Evolutionary conservation across 2,888 invertebrate species (phyloP).

Genomic region (Aleiodes alternator): DNA sequence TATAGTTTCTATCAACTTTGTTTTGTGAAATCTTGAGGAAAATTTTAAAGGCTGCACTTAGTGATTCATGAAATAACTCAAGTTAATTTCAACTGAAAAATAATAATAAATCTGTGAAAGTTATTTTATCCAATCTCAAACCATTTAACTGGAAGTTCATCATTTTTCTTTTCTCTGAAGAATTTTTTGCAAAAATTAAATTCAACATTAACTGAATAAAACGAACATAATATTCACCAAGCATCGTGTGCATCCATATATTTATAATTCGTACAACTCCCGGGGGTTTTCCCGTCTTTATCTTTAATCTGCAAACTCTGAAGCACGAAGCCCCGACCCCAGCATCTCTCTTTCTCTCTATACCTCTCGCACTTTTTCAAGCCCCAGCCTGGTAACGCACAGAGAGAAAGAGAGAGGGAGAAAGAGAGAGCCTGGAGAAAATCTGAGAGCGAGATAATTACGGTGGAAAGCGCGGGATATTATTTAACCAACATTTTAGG

Average conservation of each 20-base stretch:
- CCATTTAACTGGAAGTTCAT: not conserved
- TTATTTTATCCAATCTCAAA: slow-evolving; percentile 1
- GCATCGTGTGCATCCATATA: slow-evolving; percentile 40
- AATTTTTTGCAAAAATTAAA: slow-evolving; percentile 8
- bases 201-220: slow-evolving; percentile 11
- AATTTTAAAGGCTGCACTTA: not conserved
- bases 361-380: slow-evolving; percentile 34
- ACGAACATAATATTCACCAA: slow-evolving; percentile 39
- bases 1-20: slow-evolving; percentile 41
- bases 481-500: slow-evolving; percentile 71
- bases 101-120: too few species aligned
- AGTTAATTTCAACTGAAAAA: not conserved
- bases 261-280: slow-evolving; percentile 47
- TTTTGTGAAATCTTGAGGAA: slow-evolving; percentile 2
- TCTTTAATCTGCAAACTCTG: slow-evolving; percentile 58
- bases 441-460: slow-evolving; percentile 74
- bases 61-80: not conserved
- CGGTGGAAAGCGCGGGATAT: slow-evolving; percentile 71
- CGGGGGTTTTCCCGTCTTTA: slow-evolving; percentile 52
- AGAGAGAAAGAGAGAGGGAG: slow-evolving; percentile 22
- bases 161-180: not conserved
- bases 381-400: slow-evolving; percentile 27
- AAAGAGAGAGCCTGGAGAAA: slow-evolving; percentile 58
- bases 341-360: slow-evolving; percentile 48
- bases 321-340: slow-evolving; percentile 41